Conservation (phyloP, 1,140 invertebrate genomes). For the Archegozetes longisetosus region DNA sequence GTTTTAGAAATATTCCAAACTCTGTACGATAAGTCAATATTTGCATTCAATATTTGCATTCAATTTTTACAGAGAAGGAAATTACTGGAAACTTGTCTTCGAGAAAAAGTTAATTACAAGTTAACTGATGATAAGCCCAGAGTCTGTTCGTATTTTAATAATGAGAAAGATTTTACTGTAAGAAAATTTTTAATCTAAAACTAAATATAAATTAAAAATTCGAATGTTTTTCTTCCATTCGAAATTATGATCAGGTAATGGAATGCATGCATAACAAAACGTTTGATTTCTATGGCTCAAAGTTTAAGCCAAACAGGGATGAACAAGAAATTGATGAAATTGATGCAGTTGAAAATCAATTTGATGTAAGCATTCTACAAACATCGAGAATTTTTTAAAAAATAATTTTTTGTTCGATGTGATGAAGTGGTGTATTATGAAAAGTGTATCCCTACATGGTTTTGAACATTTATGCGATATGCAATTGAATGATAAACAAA, state of each 20-base stretch:
- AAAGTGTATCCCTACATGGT: background rate
- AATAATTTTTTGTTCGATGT: background rate
- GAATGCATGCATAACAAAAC: background rate
- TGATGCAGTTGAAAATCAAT: background rate
- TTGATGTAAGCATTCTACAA: background rate
- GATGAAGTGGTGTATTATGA: background rate
- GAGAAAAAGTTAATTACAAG: background rate
- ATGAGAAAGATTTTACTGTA: background rate
- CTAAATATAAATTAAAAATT: background rate
- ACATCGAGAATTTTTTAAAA: background rate
- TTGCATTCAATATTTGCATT: background rate
- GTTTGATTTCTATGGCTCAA: background rate
- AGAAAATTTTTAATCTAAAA: background rate
- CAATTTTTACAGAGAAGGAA: background rate
- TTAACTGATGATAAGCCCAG: background rate
- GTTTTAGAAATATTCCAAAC: background rate
- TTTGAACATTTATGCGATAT: background rate
- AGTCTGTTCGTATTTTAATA: background rate
- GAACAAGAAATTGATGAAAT: background rate
- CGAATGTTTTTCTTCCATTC: background rate
- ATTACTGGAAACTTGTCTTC: background rate
- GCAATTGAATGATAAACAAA: background rate
- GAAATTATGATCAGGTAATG: background rate
- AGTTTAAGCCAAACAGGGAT: background rate
- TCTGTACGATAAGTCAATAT: background rate